phyloP scores from a whole-genome alignment of 2,113 vertebrate species.

The Calyptommatus sinebrachiatus region DNA sequence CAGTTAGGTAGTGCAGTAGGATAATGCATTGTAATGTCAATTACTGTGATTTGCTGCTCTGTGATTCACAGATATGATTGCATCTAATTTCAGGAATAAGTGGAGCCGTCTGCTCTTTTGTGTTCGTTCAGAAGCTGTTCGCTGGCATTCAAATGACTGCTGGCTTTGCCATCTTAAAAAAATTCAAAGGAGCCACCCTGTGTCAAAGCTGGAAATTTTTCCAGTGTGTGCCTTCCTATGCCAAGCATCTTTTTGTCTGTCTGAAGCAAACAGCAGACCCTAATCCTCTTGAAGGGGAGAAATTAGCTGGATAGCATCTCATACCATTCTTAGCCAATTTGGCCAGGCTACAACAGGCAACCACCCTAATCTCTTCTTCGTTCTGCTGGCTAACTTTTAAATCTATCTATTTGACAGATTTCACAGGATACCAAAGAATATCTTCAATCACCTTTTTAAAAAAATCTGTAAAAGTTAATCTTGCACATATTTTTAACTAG shows the following conservation, averaged over 20 bases:
- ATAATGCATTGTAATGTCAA: slow-evolving; percentile 59
- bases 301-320: not conserved
- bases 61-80: slow-evolving; percentile 70
- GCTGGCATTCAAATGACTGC: slow-evolving; percentile 52
- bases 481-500: not conserved
- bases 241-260: slow-evolving; percentile 18
- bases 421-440: not conserved
- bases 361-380: not conserved
- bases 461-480: not conserved
- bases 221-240: slow-evolving; percentile 17
- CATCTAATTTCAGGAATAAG: slow-evolving; percentile 69
- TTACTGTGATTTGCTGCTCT: slow-evolving; percentile 63
- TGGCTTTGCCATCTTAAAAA: slow-evolving; percentile 55
- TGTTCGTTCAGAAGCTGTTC: slow-evolving; percentile 56
- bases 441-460: not conserved
- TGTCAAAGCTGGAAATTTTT: slow-evolving; percentile 38
- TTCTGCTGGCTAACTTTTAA: not conserved
- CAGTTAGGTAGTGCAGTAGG: slow-evolving; percentile 52
- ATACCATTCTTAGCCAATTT: slow-evolving; percentile 35
- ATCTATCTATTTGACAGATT: not conserved
- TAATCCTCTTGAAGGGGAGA: slow-evolving; percentile 24
- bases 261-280: slow-evolving; percentile 13
- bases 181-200: slow-evolving; percentile 42
- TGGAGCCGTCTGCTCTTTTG: slow-evolving; percentile 66
- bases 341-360: not conserved